Evolutionary conservation across 2,797 vertebrate genomes (phyloP).

Genomic region (Sitta carolinensis): DNA sequence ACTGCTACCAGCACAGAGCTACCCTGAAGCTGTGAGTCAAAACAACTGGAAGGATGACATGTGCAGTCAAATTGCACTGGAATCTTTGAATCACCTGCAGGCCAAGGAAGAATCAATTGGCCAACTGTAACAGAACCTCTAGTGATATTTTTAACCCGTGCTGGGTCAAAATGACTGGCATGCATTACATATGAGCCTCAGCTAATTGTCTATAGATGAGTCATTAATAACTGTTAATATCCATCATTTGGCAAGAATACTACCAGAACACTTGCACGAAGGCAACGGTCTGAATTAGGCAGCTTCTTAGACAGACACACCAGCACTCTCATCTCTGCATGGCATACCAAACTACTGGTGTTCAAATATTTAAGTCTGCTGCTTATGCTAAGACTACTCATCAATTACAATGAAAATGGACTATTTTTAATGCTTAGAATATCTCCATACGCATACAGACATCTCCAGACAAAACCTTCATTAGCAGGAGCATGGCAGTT

Average conservation of each 20-base stretch:
- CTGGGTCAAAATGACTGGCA: neutral
- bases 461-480: neutral
- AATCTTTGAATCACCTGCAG: neutral
- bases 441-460: neutral
- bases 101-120: neutral
- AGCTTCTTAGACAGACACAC: neutral
- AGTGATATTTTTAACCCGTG: neutral
- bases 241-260: neutral
- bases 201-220: neutral
- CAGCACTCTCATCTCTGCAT: neutral
- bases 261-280: neutral
- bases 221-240: neutral
- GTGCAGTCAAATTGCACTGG: neutral
- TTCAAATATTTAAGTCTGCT: neutral
- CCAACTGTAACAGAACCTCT: neutral
- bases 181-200: rapidly evolving
- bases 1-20: neutral
- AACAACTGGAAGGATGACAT: neutral
- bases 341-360: neutral
- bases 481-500: neutral
- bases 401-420: neutral
- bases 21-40: neutral
- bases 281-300: neutral
- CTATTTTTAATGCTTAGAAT: neutral
- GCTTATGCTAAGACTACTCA: neutral